phyloP scores from a whole-genome alignment of 1,140 invertebrate species.

The Papilio aristodemus region DNA sequence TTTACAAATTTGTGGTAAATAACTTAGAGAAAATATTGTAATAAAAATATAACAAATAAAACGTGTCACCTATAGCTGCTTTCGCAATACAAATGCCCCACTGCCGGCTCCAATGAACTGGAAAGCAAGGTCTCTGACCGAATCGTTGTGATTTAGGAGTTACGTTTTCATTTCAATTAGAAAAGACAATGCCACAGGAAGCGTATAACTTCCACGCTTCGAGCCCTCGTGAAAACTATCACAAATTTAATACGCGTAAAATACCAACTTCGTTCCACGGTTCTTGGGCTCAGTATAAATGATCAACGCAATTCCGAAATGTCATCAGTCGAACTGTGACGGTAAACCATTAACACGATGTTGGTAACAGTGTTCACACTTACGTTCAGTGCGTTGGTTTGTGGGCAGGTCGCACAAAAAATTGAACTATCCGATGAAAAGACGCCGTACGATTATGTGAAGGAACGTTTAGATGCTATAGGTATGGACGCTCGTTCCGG shows the following conservation, averaged over 20 bases:
- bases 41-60: constrained; percentile 57
- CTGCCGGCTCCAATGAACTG: constrained; percentile 70
- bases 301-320: constrained; percentile 65
- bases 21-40: constrained; percentile 33
- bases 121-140: constrained; percentile 76
- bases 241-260: constrained; percentile 51
- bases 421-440: constrained; percentile 67
- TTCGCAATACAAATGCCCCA: constrained; percentile 70
- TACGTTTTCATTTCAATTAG: constrained; percentile 72
- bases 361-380: constrained; percentile 58
- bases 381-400: constrained; percentile 47
- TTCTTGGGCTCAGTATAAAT: constrained; percentile 76
- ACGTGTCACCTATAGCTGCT: constrained; percentile 65
- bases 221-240: constrained; percentile 69
- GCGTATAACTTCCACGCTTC: constrained; percentile 63
- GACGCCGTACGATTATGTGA: constrained; percentile 73
- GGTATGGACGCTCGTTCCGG: constrained; percentile 56
- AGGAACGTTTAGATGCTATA: constrained; percentile 65
- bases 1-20: background rate
- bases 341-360: constrained; percentile 66
- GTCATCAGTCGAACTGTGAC: constrained; percentile 67
- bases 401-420: constrained; percentile 53
- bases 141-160: constrained; percentile 68
- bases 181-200: constrained; percentile 79
- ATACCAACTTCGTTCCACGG: constrained; percentile 70